These are phyloP conservation scores for Zaprionus africanus DNA, from an alignment of 1,140 invertebrate genomes.

Conservation along the genomic window DNA sequence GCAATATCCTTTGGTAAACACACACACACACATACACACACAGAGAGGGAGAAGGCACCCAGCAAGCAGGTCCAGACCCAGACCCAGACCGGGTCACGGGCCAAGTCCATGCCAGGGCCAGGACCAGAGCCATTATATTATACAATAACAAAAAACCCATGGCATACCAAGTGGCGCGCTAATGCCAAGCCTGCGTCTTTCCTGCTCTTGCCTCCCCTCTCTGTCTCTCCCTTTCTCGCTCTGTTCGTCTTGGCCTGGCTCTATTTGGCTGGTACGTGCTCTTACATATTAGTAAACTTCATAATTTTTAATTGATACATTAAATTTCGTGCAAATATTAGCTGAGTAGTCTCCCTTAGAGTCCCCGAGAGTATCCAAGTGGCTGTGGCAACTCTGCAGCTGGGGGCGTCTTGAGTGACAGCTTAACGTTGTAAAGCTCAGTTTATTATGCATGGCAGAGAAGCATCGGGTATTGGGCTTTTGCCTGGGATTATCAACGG, in stretches of 20 bases:
- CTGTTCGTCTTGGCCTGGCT: not conserved
- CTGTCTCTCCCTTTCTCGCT: not conserved
- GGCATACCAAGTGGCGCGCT: slow-evolving; percentile 73
- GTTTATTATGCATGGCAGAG: slow-evolving; percentile 74
- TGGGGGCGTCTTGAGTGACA: slow-evolving; percentile 67
- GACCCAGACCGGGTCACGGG: not conserved
- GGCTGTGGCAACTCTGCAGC: not conserved
- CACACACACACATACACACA: slow-evolving; percentile 39
- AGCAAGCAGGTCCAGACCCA: not conserved
- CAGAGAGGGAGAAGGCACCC: not conserved
- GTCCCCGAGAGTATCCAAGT: slow-evolving; percentile 8
- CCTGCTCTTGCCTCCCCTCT: not conserved
- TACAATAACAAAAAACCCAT: slow-evolving; percentile 73
- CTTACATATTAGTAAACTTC: slow-evolving; percentile 84
- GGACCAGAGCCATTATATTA: slow-evolving; percentile 66
- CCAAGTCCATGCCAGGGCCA: slow-evolving; percentile 4
- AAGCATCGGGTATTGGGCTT: slow-evolving; percentile 18
- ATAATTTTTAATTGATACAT: slow-evolving; percentile 85
- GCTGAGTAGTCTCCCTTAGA: slow-evolving; percentile 42
- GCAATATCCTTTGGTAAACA: slow-evolving; percentile 82
- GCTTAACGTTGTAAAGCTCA: slow-evolving; percentile 78
- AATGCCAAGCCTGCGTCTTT: slow-evolving; percentile 49
- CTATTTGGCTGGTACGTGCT: slow-evolving; percentile 68
- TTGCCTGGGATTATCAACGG: slow-evolving; percentile 58
- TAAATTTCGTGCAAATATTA: slow-evolving; percentile 83